These are phyloP conservation scores for Eumaeus atala DNA, from an alignment of 1,140 invertebrate species.

Conservation along the genomic window DNA sequence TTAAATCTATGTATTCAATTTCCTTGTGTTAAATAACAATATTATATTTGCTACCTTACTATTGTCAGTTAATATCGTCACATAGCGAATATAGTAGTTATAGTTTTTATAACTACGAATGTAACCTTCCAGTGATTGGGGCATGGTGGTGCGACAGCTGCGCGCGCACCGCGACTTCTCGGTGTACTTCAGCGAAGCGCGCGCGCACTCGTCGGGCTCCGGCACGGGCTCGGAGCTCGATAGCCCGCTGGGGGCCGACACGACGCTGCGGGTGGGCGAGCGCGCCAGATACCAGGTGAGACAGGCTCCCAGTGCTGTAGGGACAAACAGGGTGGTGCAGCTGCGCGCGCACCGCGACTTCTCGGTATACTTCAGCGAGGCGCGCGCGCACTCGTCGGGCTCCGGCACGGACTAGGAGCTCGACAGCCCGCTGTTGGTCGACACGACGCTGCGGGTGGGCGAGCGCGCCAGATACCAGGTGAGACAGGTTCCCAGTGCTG, in stretches of 20 bases:
- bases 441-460: conserved; percentile 53
- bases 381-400: conserved; percentile 49
- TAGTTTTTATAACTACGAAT: too few species aligned
- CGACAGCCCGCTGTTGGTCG: conserved; percentile 39
- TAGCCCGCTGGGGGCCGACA: conserved; percentile 41
- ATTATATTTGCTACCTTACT: too few species aligned
- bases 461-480: conserved; percentile 58
- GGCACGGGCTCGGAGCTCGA: conserved; percentile 44
- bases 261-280: conserved; percentile 55
- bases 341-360: too few species aligned
- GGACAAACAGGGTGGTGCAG: not conserved
- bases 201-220: conserved; percentile 40
- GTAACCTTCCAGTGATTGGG: conserved; percentile 85
- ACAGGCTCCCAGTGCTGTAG: not conserved
- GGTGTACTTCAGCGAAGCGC: conserved; percentile 90
- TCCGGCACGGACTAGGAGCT: conserved; percentile 45
- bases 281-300: conserved; percentile 51
- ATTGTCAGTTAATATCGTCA: too few species aligned
- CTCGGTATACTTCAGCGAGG: conserved; percentile 89
- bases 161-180: conserved; percentile 91
- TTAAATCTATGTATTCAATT: too few species aligned
- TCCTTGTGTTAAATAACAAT: too few species aligned
- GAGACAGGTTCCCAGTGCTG: not conserved
- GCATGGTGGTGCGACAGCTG: conserved; percentile 86
- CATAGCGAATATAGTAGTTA: too few species aligned